Base-by-base conservation (phyloP, 2,113 vertebrate genomes). In the Heliornis fulica region DNA sequence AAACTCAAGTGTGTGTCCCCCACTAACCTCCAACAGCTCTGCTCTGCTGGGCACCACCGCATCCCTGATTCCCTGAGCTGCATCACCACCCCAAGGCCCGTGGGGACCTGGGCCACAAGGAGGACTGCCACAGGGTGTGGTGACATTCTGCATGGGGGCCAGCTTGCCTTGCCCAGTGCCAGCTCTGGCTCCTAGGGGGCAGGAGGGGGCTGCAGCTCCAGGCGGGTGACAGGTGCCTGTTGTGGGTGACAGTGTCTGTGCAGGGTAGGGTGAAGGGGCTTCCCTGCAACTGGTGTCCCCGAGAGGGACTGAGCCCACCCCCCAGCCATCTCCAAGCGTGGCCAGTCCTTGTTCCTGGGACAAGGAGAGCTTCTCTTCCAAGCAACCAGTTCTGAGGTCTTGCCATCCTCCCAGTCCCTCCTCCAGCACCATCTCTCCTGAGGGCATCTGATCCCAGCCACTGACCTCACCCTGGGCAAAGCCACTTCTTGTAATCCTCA, bases 31-130 rank as follows among this genome's bases (percentile, higher is more conserved):
- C n/a, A n/a, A n/a, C n/a, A 5, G 48, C 29, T 36, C 23, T 38
- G 23, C n/a, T 64, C 53, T 86, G 70, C 36, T 13, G n/a, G 45
- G 23, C n/a, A 68, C 19, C 32, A 6, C 65, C 2, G 1, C 46
- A 11, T 10, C 38, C 13, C 60, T 53, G 28, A 9, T 59, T 79
- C 38, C 28, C 40, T 15, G 15, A 91, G 68, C 32, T 74, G 29
- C 15, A 9, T 28, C 23, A 38, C 17, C 46, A 43, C 40, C 28
- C 34, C 32, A 4, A 0, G 0, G n/a, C 1, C 50, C 1, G 1
- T 31, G 65, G 36, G 38, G 16, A 32, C n/a, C 19, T 17, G 1
- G 26, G 7, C 22, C 5, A 13, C 32, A 68, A 50, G 17, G 25
- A 40, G 25, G 15, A 12, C 4, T 41, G 29, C 14, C 2, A 1